A percentile compares a stretch with the other conserved stretches of the same genome.
phyloP scores from a whole-genome alignment of 1,140 invertebrate genomes.

The Apis cerana region DNA sequence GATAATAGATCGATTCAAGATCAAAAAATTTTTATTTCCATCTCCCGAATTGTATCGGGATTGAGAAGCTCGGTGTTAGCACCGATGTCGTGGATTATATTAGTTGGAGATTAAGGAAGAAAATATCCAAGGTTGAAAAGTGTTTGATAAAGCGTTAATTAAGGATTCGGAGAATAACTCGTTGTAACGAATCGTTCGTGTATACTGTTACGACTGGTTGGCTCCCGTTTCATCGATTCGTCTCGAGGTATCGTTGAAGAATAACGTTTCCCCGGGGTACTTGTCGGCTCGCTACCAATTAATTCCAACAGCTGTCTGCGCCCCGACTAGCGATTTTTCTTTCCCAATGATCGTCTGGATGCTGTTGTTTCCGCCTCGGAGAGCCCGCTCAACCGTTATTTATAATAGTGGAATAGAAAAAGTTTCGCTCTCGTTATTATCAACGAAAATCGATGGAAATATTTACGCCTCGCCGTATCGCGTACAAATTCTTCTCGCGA shows the following conservation, averaged over 20 bases:
- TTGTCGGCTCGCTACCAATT: conserved; percentile 47
- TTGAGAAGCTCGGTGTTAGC: no score
- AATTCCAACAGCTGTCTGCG: conserved; percentile 44
- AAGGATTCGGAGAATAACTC: conserved; percentile 7
- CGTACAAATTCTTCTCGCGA: neutral
- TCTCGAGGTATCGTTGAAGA: conserved; percentile 22
- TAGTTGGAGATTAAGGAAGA: neutral
- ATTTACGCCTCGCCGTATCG: no score
- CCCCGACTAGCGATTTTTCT: conserved; percentile 22
- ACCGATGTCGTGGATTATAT: no score
- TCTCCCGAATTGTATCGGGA: no score
- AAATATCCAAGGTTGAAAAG: neutral
- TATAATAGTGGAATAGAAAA: no score
- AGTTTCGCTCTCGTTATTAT: no score
- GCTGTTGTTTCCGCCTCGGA: neutral
- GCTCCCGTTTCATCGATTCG: conserved; percentile 37
- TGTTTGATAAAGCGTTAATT: neutral
- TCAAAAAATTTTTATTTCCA: no score
- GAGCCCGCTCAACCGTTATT: neutral
- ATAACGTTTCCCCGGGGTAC: conserved; percentile 31
- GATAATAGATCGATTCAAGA: no score
- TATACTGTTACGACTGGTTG: conserved; percentile 3
- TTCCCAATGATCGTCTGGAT: neutral
- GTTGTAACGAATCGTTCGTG: neutral
- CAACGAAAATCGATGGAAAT: no score